These are phyloP conservation scores for Neogobius melanostomus DNA, from an alignment of 2,113 vertebrate species.

Conservation along the genomic window DNA sequence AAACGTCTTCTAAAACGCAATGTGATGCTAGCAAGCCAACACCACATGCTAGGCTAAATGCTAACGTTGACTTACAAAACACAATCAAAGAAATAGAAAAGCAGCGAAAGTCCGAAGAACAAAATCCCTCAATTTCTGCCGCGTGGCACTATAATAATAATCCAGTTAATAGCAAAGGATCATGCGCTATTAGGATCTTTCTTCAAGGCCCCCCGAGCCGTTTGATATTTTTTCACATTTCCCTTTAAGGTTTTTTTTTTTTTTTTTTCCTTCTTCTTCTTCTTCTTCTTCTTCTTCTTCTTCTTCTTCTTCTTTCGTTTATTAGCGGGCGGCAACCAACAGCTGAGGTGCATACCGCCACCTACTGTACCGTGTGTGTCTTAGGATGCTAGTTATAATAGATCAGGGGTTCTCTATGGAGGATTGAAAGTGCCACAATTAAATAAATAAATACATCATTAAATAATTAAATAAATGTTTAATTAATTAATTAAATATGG, in stretches of 20 bases:
- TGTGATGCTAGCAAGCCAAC: conserved; percentile 6
- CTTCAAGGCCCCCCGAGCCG: conserved; percentile 22
- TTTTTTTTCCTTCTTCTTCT: too few relatives aligned
- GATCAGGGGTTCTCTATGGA: too few relatives aligned
- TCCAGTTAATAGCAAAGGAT: neutral
- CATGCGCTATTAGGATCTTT: neutral
- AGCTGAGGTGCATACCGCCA: too few relatives aligned
- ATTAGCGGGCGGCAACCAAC: too few relatives aligned
- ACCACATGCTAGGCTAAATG: conserved; percentile 16
- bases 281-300: too few relatives aligned
- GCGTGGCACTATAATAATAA: rapidly evolving
- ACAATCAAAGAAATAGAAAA: neutral
- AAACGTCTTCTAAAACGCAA: neutral
- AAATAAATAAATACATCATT: too few relatives aligned
- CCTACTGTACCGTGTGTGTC: too few relatives aligned
- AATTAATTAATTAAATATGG: too few relatives aligned
- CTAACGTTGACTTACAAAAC: conserved; percentile 35
- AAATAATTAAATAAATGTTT: too few relatives aligned
- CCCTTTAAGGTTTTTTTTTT: neutral
- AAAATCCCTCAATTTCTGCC: neutral
- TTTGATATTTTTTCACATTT: conserved; percentile 62
- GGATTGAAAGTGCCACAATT: too few relatives aligned
- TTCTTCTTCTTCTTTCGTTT: too few relatives aligned
- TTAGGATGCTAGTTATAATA: too few relatives aligned
- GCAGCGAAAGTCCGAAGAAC: neutral